Conservation (phyloP, 2,113 vertebrate genomes). For the Willisornis vidua region DNA sequence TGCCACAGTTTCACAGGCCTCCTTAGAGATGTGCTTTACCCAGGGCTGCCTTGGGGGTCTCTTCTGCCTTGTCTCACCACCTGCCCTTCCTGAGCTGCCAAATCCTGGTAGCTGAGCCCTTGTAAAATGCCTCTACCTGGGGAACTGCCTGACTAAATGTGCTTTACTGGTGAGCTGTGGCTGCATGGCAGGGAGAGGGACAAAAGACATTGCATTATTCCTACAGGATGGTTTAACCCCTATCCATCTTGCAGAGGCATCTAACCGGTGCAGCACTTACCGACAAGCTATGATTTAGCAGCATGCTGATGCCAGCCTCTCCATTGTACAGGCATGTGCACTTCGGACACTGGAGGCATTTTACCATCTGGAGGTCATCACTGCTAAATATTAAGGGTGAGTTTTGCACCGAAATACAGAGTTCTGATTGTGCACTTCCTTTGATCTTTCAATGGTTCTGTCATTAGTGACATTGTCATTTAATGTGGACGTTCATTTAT, state of each 20-base stretch:
- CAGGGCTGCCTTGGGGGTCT: background rate
- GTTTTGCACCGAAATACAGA: background rate
- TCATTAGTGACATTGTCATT: slow-evolving; percentile 51
- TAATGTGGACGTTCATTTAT: slow-evolving; percentile 56
- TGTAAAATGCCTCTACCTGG: accelerated
- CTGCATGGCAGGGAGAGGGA: background rate
- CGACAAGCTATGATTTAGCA: background rate
- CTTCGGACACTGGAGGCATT: background rate
- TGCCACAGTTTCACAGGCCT: too few species aligned
- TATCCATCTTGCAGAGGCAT: background rate
- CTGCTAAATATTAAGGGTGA: background rate
- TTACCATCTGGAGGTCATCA: background rate
- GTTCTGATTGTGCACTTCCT: slow-evolving; percentile 32
- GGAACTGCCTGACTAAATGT: background rate
- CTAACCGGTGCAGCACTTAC: background rate
- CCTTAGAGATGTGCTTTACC: background rate
- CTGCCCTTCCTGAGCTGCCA: background rate
- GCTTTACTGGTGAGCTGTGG: background rate
- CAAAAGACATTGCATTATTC: background rate
- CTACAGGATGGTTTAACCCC: background rate
- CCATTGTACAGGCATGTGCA: background rate
- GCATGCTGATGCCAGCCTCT: background rate
- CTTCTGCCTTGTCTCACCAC: background rate
- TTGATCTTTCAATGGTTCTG: slow-evolving; percentile 1
- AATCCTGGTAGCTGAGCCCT: background rate